phyloP scores from a whole-genome alignment of 2,797 vertebrate species.

The Thaleichthys pacificus region DNA sequence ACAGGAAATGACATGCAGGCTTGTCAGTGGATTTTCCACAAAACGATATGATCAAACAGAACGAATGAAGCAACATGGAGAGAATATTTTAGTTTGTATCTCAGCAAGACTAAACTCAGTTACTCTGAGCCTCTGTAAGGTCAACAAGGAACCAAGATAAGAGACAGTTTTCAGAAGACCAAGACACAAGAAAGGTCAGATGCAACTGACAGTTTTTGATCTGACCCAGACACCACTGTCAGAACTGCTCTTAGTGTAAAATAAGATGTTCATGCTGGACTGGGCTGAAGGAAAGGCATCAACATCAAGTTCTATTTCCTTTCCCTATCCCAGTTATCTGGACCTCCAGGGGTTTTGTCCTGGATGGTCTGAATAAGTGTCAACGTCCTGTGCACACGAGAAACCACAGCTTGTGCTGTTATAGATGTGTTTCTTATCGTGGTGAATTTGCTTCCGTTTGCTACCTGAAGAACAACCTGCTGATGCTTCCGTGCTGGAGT shows the following conservation, averaged over 20 bases:
- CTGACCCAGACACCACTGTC: not conserved
- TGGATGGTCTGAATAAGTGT: constrained; percentile 9
- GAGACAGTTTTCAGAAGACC: constrained; percentile 23
- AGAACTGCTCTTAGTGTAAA: constrained; percentile 9
- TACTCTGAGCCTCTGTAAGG: not conserved
- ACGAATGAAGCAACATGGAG: not conserved
- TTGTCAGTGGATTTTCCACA: not conserved
- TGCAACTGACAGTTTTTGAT: constrained; percentile 14
- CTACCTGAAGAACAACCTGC: not conserved
- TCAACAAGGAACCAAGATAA: constrained; percentile 24
- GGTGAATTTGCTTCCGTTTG: not conserved
- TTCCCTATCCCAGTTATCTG: not conserved
- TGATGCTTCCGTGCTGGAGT: not conserved
- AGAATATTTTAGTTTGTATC: not conserved
- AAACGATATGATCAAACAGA: not conserved
- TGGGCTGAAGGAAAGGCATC: constrained; percentile 8
- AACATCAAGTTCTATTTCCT: constrained; percentile 2
- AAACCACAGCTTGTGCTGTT: not conserved
- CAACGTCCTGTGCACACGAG: not conserved
- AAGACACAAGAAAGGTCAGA: constrained; percentile 1
- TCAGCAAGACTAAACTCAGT: constrained; percentile 3
- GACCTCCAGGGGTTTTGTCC: not conserved
- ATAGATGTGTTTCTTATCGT: not conserved
- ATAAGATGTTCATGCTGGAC: constrained; percentile 7
- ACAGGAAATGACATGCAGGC: too few relatives aligned